Evolutionary conservation across 2,113 vertebrate genomes (phyloP).

Genomic region (Nerophis ophidion): DNA sequence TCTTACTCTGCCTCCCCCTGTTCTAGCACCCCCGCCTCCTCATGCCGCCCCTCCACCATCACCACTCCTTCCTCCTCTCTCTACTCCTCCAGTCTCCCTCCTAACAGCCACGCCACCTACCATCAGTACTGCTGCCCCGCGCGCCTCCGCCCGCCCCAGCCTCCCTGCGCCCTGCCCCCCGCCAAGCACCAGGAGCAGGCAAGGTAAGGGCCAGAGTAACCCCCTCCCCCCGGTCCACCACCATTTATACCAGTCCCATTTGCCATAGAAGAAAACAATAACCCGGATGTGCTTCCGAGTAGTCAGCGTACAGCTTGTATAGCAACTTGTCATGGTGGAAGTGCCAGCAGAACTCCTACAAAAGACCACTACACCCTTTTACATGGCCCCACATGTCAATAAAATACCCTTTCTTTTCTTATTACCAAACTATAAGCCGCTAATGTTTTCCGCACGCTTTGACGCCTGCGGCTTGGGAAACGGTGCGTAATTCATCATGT

Average conservation of each 20-base stretch:
- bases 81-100: conserved; percentile 64
- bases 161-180: conserved; percentile 78
- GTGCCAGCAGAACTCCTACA: too few relatives aligned
- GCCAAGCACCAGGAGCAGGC: conserved; percentile 76
- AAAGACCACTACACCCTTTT: too few relatives aligned
- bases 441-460: too few relatives aligned
- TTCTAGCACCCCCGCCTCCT: conserved; percentile 59
- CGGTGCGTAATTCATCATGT: too few relatives aligned
- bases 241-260: neutral
- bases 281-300: too few relatives aligned
- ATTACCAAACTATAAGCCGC: too few relatives aligned
- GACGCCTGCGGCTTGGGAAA: too few relatives aligned
- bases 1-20: conserved; percentile 57
- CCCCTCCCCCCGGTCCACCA: conserved; percentile 25
- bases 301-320: too few relatives aligned
- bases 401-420: too few relatives aligned
- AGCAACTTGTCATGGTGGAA: too few relatives aligned
- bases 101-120: conserved; percentile 82
- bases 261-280: too few relatives aligned
- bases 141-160: conserved; percentile 83
- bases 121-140: conserved; percentile 91
- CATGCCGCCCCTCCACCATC: conserved; percentile 63
- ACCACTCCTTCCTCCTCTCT: conserved; percentile 66
- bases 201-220: conserved; percentile 82
- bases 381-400: too few relatives aligned